These are phyloP conservation scores for Calliopsis andreniformis DNA, from an alignment of 1,140 invertebrate species.

Conservation along the genomic window DNA sequence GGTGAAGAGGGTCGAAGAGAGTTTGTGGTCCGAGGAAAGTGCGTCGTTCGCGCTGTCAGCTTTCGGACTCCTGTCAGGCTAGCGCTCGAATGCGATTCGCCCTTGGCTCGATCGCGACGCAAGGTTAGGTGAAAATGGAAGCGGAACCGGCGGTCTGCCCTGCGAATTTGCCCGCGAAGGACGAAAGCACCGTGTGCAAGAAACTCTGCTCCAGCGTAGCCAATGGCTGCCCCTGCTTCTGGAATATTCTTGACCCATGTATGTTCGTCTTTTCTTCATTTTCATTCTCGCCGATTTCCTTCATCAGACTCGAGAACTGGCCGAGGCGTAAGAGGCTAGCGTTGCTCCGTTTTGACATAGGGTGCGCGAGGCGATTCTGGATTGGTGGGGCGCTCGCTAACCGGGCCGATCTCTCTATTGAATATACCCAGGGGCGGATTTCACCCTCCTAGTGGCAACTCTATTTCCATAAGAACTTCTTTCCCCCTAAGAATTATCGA, in stretches of 20 bases:
- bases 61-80: slow-evolving; percentile 3
- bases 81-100: slow-evolving; percentile 47
- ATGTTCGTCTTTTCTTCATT: slow-evolving; percentile 52
- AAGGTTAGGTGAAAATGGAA: slow-evolving; percentile 59
- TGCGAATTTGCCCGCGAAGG: slow-evolving; percentile 41
- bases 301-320: not conserved
- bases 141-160: slow-evolving; percentile 58
- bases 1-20: not conserved
- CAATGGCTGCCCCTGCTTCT: slow-evolving; percentile 72
- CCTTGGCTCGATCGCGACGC: slow-evolving; percentile 22
- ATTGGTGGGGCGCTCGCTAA: not conserved
- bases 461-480: too few species aligned
- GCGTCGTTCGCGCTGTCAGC: slow-evolving; percentile 13
- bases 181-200: slow-evolving; percentile 66
- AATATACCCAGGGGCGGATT: too few species aligned
- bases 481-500: too few species aligned
- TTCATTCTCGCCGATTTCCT: not conserved
- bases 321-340: not conserved
- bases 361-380: not conserved
- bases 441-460: too few species aligned
- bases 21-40: slow-evolving; percentile 28
- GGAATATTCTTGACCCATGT: slow-evolving; percentile 77
- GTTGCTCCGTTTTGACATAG: not conserved
- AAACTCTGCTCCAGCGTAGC: slow-evolving; percentile 41
- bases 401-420: not conserved